Base-by-base conservation (phyloP, 2,888 invertebrate species). In the Drosophila longiperda region DNA sequence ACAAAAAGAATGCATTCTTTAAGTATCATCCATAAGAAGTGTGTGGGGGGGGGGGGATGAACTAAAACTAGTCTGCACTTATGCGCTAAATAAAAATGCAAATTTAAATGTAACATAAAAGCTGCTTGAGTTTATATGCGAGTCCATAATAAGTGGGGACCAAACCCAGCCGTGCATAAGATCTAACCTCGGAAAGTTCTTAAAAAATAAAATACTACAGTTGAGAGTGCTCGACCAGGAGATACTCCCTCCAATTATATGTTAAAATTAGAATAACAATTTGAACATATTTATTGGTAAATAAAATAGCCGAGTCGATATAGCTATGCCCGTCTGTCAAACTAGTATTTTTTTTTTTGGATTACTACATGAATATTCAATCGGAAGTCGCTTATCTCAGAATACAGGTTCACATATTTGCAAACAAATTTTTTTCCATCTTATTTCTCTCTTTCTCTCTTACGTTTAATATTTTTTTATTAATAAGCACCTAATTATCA, bases 81-180 rank as follows among this genome's bases (percentile, higher is more conserved):
- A 86, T 75, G 87, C 76, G 87, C 86, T 90, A 89, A 87, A 89
- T 87, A 90, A 87, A 84, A 87, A 87, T 89, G 87, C 89, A 90
- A 90, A 90, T 89, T 84, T 87, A 78, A 89, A 87, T 89, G 82
- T 78, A 80, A 82, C 79, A 65, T 69, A 79, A 82, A 79, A 73
- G 78, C 66, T 32, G 66, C 42, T 36, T 70, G 7, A 45, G 42
- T 20, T 45, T 20, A 20, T 69, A 15, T 48, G 9, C 54, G 52
- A 54, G 45, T 36, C 48, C 45, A 45, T 23, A 48, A 36, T 55
- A 68, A 64, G 66, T 71, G 77, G 34, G 55, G 55, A 48, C 42
- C 54, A 57, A 75, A 59, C 50, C 62, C 62, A 57, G 40, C 52
- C 20, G 50, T 66, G 54, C 45, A 53, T 60, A 75, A 66, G 55